Evolutionary conservation across 2,888 invertebrate species (phyloP), one percentile per base, ranked within the genome.

Genomic region (Toxonevra muliebris): DNA sequence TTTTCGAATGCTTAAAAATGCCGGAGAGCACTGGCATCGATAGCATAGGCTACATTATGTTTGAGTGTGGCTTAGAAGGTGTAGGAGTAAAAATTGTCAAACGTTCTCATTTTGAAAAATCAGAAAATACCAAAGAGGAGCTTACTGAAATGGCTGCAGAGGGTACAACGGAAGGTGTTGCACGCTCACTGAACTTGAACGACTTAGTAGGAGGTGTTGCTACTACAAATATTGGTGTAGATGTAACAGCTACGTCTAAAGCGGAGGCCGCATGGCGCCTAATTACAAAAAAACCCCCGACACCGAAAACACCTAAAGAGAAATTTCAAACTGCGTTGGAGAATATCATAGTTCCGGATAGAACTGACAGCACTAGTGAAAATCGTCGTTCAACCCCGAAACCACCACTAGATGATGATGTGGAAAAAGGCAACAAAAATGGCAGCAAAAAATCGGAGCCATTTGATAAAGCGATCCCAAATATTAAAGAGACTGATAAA

Each of bases 61-160:
- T 96, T 80, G 98, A 98, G 85, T 95, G 95, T 81, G 97, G 98
- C 0, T 86, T 97, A 45, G 97, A 98, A 86, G 95, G 95, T 1
- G 92, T 97, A 15, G 90, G 92, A 11, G 88, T 97, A 17, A 95
- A 95, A 74, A 83, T 86, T 42, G 84, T 86, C 0, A 84, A 85
- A 73, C 79, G 92, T 75, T 92, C 93, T 0, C 91, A 92, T 78
- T 91, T 92, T 69, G 92, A 93, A 77, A 92, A 93, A 79, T 89
- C 90, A 0, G 90, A 90, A 71, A 88, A 88, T 72, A 86, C 86
- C 20, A 86, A 86, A 30, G 90, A 90, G 54, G 89, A 90, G 55
- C 71, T 83, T 13, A 81, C 80, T 5, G 82, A 82, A 69, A 82
- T 82, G 76, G 76, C 82, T 2, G 30, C 30, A 2, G 76, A 76